Percentiles rank a stretch among this genome's conserved stretches.
phyloP scores from a whole-genome alignment of 1,140 invertebrate species.

The Bombus impatiens region DNA sequence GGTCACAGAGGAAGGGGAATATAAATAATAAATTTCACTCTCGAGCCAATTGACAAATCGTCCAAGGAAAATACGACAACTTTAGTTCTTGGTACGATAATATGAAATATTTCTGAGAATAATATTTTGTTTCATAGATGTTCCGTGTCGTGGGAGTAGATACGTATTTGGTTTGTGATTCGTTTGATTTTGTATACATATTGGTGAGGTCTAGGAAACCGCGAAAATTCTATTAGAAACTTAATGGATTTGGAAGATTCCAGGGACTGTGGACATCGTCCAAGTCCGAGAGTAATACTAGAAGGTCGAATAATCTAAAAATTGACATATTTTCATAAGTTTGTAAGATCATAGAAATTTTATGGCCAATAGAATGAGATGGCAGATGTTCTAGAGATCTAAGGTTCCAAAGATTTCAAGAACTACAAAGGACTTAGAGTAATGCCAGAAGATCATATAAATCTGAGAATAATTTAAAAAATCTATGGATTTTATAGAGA shows the following conservation, averaged over 20 bases:
- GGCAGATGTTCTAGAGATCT: no score
- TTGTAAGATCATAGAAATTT: no score
- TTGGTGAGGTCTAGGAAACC: background rate
- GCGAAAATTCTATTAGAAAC: background rate
- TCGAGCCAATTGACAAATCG: constrained; percentile 31
- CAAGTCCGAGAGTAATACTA: background rate
- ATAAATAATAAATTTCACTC: constrained; percentile 57
- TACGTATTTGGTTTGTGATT: no score
- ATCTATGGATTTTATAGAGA: background rate
- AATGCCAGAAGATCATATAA: background rate
- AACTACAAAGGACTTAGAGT: background rate
- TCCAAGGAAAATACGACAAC: constrained; percentile 15
- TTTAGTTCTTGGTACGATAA: background rate
- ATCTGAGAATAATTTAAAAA: background rate
- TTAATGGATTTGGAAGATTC: background rate
- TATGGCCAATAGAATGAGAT: no score
- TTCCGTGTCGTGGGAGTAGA: background rate
- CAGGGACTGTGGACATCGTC: background rate
- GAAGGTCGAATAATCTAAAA: no score
- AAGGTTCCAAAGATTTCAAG: background rate
- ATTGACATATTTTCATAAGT: no score
- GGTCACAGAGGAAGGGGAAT: background rate
- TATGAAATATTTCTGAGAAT: background rate
- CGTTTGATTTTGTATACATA: no score
- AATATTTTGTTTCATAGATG: background rate